Conservation (phyloP, 2,888 invertebrate genomes). For the Dinocampus coccinellae region DNA sequence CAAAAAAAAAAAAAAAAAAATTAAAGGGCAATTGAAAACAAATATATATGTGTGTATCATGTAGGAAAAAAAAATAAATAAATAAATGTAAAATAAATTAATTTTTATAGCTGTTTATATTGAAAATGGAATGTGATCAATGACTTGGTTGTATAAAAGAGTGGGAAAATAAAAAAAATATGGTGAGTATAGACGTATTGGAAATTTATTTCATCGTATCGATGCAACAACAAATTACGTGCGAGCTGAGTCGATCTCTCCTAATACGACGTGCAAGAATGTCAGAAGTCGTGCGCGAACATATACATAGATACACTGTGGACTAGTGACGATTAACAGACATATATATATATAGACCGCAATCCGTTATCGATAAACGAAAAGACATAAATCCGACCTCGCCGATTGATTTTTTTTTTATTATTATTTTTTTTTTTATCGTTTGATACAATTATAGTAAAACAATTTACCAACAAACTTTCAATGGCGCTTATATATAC, state of each 20-base stretch:
- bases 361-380: not conserved
- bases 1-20: not conserved
- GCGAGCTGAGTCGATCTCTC: slow-evolving; percentile 62
- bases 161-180: slow-evolving; percentile 30
- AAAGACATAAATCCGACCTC: slow-evolving; percentile 21
- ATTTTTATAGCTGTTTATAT: not conserved
- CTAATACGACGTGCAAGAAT: slow-evolving; percentile 66
- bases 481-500: not conserved
- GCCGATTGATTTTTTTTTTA: slow-evolving; percentile 3
- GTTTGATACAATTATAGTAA: not conserved
- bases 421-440: no score
- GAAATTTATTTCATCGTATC: slow-evolving; percentile 66
- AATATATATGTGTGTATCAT: not conserved
- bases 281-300: slow-evolving; percentile 48
- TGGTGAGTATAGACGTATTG: slow-evolving; percentile 54
- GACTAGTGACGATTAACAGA: slow-evolving; percentile 8
- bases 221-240: slow-evolving; percentile 67
- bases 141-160: not conserved
- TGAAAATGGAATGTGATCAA: slow-evolving; percentile 44
- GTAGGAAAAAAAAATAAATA: not conserved
- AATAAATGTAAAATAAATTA: slow-evolving; percentile 27
- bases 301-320: slow-evolving; percentile 22
- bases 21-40: not conserved
- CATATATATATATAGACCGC: slow-evolving; percentile 15
- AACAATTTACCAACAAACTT: not conserved